These are phyloP conservation scores for Hyposoter didymator DNA, from an alignment of 2,888 invertebrate species.

Conservation along the genomic window DNA sequence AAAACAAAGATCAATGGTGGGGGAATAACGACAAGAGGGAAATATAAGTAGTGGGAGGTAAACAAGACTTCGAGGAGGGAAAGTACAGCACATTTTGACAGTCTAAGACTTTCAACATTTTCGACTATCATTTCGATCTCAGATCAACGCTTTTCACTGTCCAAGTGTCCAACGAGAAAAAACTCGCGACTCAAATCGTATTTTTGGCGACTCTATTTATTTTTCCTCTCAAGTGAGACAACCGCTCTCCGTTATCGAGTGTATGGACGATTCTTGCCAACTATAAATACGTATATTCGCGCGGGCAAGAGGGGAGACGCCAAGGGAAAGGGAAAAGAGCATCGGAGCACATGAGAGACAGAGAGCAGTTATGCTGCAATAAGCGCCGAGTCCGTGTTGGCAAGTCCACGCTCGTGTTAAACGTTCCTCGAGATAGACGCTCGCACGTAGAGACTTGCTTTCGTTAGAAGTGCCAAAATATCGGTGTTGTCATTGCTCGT, in stretches of 20 bases:
- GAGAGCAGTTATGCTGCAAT: constrained; percentile 47
- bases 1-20: not conserved
- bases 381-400: constrained; percentile 50
- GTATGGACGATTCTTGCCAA: constrained; percentile 32
- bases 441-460: not conserved
- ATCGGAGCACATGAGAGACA: constrained; percentile 46
- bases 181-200: not conserved
- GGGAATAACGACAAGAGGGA: constrained; percentile 27
- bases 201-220: not conserved
- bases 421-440: constrained; percentile 27
- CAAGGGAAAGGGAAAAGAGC: constrained; percentile 60
- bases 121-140: not conserved
- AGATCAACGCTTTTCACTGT: not conserved
- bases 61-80: constrained; percentile 25
- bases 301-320: not conserved
- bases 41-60: constrained; percentile 29
- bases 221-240: not conserved
- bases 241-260: constrained; percentile 11
- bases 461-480: constrained; percentile 11
- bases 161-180: not conserved
- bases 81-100: constrained; percentile 23
- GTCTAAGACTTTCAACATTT: constrained; percentile 13
- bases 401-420: constrained; percentile 53
- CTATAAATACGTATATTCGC: constrained; percentile 47
- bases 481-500: not conserved